Evolutionary conservation across 35 echinoderm and acorn worm species (phyloP), one percentile per base, ranked within the genome.

Genomic region (Stichopus chloronotus): DNA sequence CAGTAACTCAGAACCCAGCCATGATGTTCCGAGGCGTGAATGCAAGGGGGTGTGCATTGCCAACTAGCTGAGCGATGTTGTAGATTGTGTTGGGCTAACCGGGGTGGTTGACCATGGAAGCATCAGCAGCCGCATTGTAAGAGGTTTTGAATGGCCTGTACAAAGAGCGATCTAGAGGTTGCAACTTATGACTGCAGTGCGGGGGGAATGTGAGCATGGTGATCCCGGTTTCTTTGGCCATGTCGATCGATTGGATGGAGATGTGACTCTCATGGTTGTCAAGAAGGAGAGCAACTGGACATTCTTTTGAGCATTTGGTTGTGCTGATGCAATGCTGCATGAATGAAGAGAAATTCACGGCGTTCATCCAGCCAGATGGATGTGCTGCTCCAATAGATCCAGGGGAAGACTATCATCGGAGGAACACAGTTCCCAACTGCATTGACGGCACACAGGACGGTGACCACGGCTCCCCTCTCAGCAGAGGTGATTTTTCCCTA

Each of bases 401-500:
- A 13, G 71, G 89, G 8, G 80, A 96, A 94, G 10, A 93, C n/a
- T 25, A 96, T 74, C 63, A 96, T 57, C 5, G 88, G 95, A 72
- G 88, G 95, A 30, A 96, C 23, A 20, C 30, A 25, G 1, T 55
- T 59, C 20, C 92, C 95, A 53, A 52, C 9, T 17, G 92, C 95
- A 79, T 69, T 94, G 14, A 96, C 77, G 5, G 95, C 77, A 71
- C 84, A 92, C 7, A 94, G 87, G 5, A 96, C 81, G 25, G 95
- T 96, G 4, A 96, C 87, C 30, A 96, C 80, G 65, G 84, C 58
- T 4, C 92, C 95, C 55, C 92, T 52, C 94, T 96, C 92, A 63
- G 92, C 92, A 78, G 95, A 96, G 4, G 95, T 96, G n/a, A 93
- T 79, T 25, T 81, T 72, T 9, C 25, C 92, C 95, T 5, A 96